These are phyloP conservation scores for Microplitis manilae DNA, from an alignment of 2,888 invertebrate genomes.

Conservation along the genomic window DNA sequence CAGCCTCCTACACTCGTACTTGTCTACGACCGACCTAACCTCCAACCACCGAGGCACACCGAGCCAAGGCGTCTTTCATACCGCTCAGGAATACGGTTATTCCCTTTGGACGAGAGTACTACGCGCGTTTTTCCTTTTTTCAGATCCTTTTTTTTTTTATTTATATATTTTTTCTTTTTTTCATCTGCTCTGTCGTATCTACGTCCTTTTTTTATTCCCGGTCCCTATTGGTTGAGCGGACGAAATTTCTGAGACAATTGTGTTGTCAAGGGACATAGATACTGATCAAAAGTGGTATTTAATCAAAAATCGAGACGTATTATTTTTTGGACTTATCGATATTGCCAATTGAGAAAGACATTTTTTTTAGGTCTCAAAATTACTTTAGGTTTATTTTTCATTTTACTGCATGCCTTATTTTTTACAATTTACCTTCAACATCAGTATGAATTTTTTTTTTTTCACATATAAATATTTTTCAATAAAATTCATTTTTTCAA, in stretches of 20 bases:
- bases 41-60: slow-evolving; percentile 30
- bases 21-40: slow-evolving; percentile 35
- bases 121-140: slow-evolving; percentile 13
- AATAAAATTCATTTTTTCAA: no score
- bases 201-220: neutral
- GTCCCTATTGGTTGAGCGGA: neutral
- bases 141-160: slow-evolving; percentile 3
- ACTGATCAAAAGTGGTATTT: neutral
- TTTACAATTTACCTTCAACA: no score
- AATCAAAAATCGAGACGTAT: neutral
- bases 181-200: neutral
- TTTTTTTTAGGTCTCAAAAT: neutral
- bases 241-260: neutral
- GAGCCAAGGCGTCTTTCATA: slow-evolving; percentile 27
- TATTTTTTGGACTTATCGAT: neutral
- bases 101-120: slow-evolving; percentile 24
- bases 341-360: neutral
- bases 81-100: slow-evolving; percentile 23
- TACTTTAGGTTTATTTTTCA: no score
- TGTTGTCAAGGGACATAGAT: neutral
- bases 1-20: slow-evolving; percentile 12
- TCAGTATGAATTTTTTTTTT: no score
- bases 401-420: no score
- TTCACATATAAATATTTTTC: no score
- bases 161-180: slow-evolving; percentile 6